phyloP scores from a whole-genome alignment of 2,888 invertebrate species.

The Actias luna region DNA sequence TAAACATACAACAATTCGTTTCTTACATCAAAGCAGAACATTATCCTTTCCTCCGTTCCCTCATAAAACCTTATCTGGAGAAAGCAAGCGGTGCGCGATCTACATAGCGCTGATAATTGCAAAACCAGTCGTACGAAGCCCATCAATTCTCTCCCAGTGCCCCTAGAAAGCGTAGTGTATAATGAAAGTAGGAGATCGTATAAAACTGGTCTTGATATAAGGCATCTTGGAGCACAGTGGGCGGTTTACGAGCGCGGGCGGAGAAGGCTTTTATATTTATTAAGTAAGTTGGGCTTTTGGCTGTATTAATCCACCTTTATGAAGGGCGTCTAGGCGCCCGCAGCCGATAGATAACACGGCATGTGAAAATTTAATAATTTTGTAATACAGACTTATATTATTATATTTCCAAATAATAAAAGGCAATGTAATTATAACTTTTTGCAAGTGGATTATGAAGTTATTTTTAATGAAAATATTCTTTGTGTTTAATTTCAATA shows the following conservation, averaged over 20 bases:
- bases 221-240: conserved; percentile 79
- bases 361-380: conserved; percentile 31
- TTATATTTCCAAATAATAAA: not conserved
- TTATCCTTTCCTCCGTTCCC: conserved; percentile 76
- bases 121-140: conserved; percentile 52
- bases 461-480: not conserved
- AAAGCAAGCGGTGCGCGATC: conserved; percentile 76
- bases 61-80: conserved; percentile 77
- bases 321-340: conserved; percentile 68
- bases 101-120: conserved; percentile 80
- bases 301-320: conserved; percentile 81
- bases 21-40: conserved; percentile 73
- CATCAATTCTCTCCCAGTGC: conserved; percentile 40
- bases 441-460: not conserved
- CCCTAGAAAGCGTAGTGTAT: conserved; percentile 37
- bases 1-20: conserved; percentile 60
- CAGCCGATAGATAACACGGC: conserved; percentile 36
- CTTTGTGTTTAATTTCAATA: not conserved
- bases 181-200: conserved; percentile 64
- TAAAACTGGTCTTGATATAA: conserved; percentile 64
- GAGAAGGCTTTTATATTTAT: conserved; percentile 83
- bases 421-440: not conserved
- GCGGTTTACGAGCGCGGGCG: conserved; percentile 76
- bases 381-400: too few species aligned
- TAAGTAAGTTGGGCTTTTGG: conserved; percentile 82